These are phyloP conservation scores for Drosophila tripunctata DNA, from an alignment of 2,888 invertebrate species.

Conservation along the genomic window DNA sequence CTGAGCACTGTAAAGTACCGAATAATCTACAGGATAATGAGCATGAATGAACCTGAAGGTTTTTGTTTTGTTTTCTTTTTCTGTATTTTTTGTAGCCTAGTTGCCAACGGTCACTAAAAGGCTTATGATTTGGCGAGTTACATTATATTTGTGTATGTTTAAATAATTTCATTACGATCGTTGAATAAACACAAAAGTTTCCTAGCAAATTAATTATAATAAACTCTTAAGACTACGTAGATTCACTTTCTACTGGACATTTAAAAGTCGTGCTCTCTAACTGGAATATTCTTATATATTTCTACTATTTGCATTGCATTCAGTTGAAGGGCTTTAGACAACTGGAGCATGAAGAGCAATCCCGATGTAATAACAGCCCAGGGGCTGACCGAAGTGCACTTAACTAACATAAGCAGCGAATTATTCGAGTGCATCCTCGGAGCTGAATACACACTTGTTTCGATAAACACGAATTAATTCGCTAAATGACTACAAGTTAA, in stretches of 20 bases:
- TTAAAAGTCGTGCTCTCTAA: too few relatives aligned
- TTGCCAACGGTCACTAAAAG: too few relatives aligned
- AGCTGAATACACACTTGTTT: slow-evolving; percentile 52
- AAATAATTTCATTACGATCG: too few relatives aligned
- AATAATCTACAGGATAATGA: slow-evolving; percentile 79
- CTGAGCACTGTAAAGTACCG: slow-evolving; percentile 76
- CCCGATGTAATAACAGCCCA: slow-evolving; percentile 47
- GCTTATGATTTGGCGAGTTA: too few relatives aligned
- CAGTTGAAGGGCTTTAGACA: slow-evolving; percentile 3
- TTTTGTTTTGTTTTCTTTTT: slow-evolving; percentile 24
- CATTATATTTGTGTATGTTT: too few relatives aligned
- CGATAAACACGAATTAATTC: slow-evolving; percentile 15
- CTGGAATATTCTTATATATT: too few relatives aligned
- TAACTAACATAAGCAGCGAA: slow-evolving; percentile 46
- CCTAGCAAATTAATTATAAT: too few relatives aligned
- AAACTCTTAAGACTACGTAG: too few relatives aligned
- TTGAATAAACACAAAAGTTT: too few relatives aligned
- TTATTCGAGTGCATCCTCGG: slow-evolving; percentile 45
- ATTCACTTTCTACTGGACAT: too few relatives aligned
- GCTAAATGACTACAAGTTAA: slow-evolving; percentile 39
- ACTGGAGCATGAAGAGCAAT: slow-evolving; percentile 49
- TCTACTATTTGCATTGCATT: slow-evolving; percentile 24
- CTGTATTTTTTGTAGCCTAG: not conserved
- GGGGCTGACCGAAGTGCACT: slow-evolving; percentile 55
- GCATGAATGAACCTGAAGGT: slow-evolving; percentile 75